Conservation (phyloP, 2,113 vertebrate species). For the Silurus glanis region DNA sequence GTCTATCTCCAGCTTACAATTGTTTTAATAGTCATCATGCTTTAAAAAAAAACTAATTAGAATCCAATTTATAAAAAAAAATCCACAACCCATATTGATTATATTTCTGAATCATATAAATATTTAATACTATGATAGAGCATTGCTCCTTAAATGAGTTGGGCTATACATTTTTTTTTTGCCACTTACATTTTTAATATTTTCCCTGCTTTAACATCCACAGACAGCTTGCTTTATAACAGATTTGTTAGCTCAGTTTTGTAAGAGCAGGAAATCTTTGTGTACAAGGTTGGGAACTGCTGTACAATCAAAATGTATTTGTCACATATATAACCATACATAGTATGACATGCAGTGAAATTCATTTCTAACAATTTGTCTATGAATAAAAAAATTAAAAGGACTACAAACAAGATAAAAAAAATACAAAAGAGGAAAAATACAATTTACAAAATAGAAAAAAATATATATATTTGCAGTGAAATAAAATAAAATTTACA, state of each 20-base stretch:
- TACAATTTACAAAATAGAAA: too few species aligned
- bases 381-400: too few species aligned
- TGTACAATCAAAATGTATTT: background rate
- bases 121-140: background rate
- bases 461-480: too few species aligned
- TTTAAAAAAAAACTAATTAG: background rate
- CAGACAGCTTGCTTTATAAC: background rate
- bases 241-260: background rate
- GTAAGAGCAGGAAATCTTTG: background rate
- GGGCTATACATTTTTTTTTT: background rate
- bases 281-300: background rate
- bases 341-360: too few species aligned
- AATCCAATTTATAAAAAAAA: background rate
- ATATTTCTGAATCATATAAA: background rate
- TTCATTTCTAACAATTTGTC: too few species aligned
- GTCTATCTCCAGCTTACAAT: background rate
- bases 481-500: too few species aligned
- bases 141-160: background rate
- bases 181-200: background rate
- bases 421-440: too few species aligned
- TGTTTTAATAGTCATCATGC: background rate
- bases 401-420: too few species aligned
- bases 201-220: background rate
- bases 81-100: background rate
- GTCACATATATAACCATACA: too few species aligned